Conservation (phyloP, 2,888 invertebrate species). For the Drosophila atripex region DNA sequence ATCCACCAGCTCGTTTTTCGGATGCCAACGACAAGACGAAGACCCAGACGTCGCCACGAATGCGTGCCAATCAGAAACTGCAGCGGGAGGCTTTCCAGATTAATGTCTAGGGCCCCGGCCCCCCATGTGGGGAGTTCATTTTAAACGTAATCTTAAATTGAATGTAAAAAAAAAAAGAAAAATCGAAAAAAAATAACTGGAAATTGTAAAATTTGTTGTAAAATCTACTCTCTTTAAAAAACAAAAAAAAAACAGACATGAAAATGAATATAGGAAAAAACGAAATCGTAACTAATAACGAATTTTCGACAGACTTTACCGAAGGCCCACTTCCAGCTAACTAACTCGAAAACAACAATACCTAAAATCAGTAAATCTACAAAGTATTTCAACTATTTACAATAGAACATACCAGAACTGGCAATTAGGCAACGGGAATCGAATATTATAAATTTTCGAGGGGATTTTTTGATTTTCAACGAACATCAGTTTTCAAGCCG, state of each 20-base stretch:
- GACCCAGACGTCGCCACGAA: constrained; percentile 83
- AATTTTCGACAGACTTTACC: constrained; percentile 19
- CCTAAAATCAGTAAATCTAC: constrained; percentile 23
- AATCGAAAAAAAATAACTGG: constrained; percentile 3
- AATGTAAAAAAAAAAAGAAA: constrained; percentile 22
- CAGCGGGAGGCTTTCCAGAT: constrained; percentile 91
- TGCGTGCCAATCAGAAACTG: constrained; percentile 85
- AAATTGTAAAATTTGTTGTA: constrained; percentile 62
- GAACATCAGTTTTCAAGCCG: constrained; percentile 19
- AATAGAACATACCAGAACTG: constrained; percentile 25
- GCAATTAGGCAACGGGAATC: constrained; percentile 10
- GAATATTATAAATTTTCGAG: constrained; percentile 54
- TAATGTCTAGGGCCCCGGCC: constrained; percentile 86
- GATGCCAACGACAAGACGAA: constrained; percentile 85
- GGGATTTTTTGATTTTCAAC: constrained; percentile 56
- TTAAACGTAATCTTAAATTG: constrained; percentile 46
- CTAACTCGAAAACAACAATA: constrained; percentile 9
- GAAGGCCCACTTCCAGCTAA: constrained; percentile 35
- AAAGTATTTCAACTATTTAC: constrained; percentile 49
- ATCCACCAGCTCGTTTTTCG: constrained; percentile 94
- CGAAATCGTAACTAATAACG: constrained; percentile 5
- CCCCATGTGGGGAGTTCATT: constrained; percentile 19
- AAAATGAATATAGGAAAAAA: constrained; percentile 18
- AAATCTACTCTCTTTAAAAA: constrained; percentile 50
- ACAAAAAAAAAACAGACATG: too few relatives aligned